phyloP scores from a whole-genome alignment of 2,797 vertebrate species.

The Anabacerthia variegaticeps region DNA sequence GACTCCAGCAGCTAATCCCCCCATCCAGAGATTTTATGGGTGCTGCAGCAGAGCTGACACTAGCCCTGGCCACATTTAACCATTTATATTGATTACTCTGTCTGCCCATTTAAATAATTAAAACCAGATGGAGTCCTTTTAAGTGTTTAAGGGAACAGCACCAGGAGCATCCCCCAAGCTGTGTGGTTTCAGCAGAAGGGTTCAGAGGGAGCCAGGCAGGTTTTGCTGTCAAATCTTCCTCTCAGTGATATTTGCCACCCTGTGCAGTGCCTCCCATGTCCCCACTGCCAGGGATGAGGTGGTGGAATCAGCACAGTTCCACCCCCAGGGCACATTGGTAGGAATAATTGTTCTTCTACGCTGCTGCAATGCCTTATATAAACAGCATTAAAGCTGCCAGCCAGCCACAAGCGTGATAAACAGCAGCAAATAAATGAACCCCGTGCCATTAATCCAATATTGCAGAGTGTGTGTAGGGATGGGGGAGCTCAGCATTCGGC shows the following conservation, averaged over 20 bases:
- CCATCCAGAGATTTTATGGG: neutral
- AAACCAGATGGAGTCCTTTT: conserved; percentile 62
- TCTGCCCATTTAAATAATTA: conserved; percentile 69
- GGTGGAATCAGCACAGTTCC: neutral
- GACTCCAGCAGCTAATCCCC: neutral
- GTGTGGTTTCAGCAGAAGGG: neutral
- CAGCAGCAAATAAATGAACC: conserved; percentile 6
- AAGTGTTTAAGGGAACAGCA: conserved; percentile 40
- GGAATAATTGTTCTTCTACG: conserved; percentile 28
- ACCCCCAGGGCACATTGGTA: neutral
- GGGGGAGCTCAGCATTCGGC: neutral
- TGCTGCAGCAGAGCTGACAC: neutral
- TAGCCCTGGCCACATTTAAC: conserved; percentile 12
- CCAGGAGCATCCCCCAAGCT: neutral
- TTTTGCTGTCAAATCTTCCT: neutral
- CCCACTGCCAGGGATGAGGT: accelerated
- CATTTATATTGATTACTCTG: conserved; percentile 60
- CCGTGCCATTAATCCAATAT: neutral
- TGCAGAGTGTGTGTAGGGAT: neutral
- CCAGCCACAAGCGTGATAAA: conserved; percentile 8
- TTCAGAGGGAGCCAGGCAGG: neutral
- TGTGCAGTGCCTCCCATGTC: neutral
- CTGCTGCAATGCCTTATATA: neutral
- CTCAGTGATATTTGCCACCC: neutral
- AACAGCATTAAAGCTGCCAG: conserved; percentile 16